phyloP scores from a whole-genome alignment of 2,797 vertebrate species.

The Macropodus opercularis region DNA sequence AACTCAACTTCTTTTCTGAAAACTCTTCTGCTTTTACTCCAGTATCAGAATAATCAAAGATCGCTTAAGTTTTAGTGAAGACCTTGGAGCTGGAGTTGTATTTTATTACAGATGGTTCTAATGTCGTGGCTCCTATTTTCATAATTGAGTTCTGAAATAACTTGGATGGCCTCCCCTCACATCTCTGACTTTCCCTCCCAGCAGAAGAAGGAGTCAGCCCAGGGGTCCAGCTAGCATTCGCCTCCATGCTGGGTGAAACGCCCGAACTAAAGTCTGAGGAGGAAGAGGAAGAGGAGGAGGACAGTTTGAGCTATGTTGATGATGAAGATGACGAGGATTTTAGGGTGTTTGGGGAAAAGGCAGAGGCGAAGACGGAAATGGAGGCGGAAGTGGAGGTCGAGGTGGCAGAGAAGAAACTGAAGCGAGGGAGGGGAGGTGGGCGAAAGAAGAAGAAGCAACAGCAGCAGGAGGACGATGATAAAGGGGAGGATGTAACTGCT shows the following conservation, averaged over 20 bases:
- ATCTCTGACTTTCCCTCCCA: not conserved
- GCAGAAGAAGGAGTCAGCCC: slow-evolving; percentile 90
- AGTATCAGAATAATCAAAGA: too few species aligned
- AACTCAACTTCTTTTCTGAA: too few species aligned
- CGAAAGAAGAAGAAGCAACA: slow-evolving; percentile 71
- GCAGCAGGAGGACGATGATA: slow-evolving; percentile 70
- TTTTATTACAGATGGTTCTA: too few species aligned
- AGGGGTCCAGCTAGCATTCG: slow-evolving; percentile 92
- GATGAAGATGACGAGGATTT: slow-evolving; percentile 85
- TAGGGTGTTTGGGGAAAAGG: slow-evolving; percentile 72
- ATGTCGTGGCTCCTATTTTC: too few species aligned
- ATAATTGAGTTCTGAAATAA: too few species aligned
- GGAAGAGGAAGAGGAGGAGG: slow-evolving; percentile 81
- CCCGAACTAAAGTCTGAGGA: slow-evolving; percentile 61
- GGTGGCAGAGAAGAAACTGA: slow-evolving; percentile 47
- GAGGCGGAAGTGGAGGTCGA: too few species aligned
- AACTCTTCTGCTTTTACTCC: too few species aligned
- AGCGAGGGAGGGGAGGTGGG: slow-evolving; percentile 46
- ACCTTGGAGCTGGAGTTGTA: too few species aligned
- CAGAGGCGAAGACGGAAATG: slow-evolving; percentile 9
- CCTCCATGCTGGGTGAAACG: slow-evolving; percentile 91
- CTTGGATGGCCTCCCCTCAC: not conserved
- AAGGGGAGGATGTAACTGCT: slow-evolving; percentile 79
- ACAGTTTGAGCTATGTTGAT: slow-evolving; percentile 77
- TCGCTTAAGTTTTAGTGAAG: too few species aligned